These are phyloP conservation scores for Tretioscincus oriximinensis DNA, from an alignment of 2,113 vertebrate species.

Conservation along the genomic window DNA sequence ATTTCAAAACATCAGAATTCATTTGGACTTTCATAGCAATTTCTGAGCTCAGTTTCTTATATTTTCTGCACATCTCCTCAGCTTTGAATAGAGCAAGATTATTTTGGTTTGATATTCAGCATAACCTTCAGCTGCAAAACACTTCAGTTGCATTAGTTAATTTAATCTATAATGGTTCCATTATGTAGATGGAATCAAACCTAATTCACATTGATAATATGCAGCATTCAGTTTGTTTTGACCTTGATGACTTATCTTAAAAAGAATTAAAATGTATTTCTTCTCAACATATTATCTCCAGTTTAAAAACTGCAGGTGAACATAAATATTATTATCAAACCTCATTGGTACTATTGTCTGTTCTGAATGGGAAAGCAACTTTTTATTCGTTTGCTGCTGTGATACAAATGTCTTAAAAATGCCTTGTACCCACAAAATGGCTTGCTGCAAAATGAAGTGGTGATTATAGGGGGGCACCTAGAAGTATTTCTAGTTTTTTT, in stretches of 20 bases:
- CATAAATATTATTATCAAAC: constrained; percentile 5
- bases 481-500: no score
- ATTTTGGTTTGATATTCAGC: not conserved
- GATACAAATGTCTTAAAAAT: not conserved
- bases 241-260: constrained; percentile 6
- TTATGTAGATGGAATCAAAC: not conserved
- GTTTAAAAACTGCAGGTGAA: not conserved
- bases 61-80: not conserved
- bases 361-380: not conserved
- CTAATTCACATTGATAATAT: not conserved
- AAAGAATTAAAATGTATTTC: not conserved
- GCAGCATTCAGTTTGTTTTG: not conserved
- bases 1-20: no score
- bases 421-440: no score
- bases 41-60: not conserved
- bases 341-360: not conserved
- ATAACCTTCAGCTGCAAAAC: not conserved
- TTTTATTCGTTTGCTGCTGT: not conserved
- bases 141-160: rapidly evolving
- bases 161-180: not conserved
- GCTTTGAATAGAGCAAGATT: not conserved
- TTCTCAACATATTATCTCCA: not conserved
- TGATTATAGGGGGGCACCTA: no score
- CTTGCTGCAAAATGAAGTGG: no score
- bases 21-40: no score